Evolutionary conservation across 2,888 invertebrate species (phyloP), one percentile per base, ranked within the genome.

Genomic region (Lithophane socia): DNA sequence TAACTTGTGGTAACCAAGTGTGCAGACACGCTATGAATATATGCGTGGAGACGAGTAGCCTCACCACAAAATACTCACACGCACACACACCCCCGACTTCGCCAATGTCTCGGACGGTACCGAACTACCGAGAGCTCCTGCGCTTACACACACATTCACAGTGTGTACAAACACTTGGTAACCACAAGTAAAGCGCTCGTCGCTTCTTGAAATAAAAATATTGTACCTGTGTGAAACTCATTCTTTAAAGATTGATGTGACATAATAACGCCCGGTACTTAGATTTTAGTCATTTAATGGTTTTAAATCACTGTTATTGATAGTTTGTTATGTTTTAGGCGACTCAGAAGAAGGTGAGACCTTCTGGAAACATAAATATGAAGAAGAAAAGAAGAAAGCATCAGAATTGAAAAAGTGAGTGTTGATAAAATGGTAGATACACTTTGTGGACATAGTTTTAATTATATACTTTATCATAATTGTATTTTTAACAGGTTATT

Each of bases 291-390:
- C 12, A 56, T 52, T 58, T 13, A 8, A 9, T 0, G 5, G 8
- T 37, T 49, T 65, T 68, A 7, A 0, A 10, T n/a, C 0, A 56
- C 42, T 24, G 4, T 64, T 21, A 68, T 56, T 54, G 4, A 47
- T n/a, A 1, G 2, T 58, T 66, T 29, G 1, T 24, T 61, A 37
- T 67, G 9, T 58, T 85, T 90, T 42, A 95, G 95, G 91, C 81
- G 94, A 93, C 5, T 91, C 92, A 1, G 95, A 94, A 18, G 80
- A 85, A n/a, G 91, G 92, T 42, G 92, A 93, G 21, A 88, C 90
- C 0, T 94, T 91, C 79, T 96, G 96, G 96, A 95, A 93, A 87
- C 82, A 89, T 5, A 96, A 95, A 88, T 96, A 95, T 89, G 91
- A 93, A 1, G 93, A 94, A 75, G 94, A 95, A 81, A 94, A 91